Base-by-base conservation (phyloP, 2,113 vertebrate genomes). In the Psittacara wagleri region DNA sequence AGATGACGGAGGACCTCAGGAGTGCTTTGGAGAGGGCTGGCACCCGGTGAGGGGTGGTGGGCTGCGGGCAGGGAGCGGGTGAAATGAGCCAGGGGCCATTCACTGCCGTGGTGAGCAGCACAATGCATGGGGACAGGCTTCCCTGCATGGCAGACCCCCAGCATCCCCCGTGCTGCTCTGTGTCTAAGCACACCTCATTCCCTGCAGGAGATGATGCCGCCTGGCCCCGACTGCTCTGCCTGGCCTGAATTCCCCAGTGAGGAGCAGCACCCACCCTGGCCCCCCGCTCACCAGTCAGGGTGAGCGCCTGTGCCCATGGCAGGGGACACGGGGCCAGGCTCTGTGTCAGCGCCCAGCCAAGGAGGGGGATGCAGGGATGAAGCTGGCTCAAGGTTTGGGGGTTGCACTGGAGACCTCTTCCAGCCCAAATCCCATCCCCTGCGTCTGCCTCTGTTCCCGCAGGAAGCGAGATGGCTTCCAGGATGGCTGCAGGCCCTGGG, bases 191-290 rank as follows among this genome's bases (percentile, higher is more conserved):
- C 52, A 5, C 2, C 2, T 17, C 11, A 0, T 41, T 66, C 49
- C 69, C 73, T 0, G 0, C 94, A 92, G 94, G 43, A 89, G 1
- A 23, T 0, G 2, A 19, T 1, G 0, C 31, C 1, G 1, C 27
- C 39, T 0, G 2, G 1, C 1, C 17, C 20, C 0, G 1, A 5
- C 33, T 20, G 3, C 57, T n/a, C 20, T 9, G 4, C 3, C 79
- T 31, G 55, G 61, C 8, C 22, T 1, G 61, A 75, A 3, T 67
- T 31, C n/a, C 48, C n/a, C 1, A 0, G 2, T 0, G 19, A 94
- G 46, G n/a, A 87, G 70, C 74, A 35, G 52, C 74, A 17, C n/a
- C 88, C 46, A 0, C 29, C 25, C 24, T 23, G 46, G 24, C 16
- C 5, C 33, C 73, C 10, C 0, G 0, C 25, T 4, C 2, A 6